Evolutionary conservation across 2,113 vertebrate species (phyloP).

Genomic region (Siphamia tubifer): DNA sequence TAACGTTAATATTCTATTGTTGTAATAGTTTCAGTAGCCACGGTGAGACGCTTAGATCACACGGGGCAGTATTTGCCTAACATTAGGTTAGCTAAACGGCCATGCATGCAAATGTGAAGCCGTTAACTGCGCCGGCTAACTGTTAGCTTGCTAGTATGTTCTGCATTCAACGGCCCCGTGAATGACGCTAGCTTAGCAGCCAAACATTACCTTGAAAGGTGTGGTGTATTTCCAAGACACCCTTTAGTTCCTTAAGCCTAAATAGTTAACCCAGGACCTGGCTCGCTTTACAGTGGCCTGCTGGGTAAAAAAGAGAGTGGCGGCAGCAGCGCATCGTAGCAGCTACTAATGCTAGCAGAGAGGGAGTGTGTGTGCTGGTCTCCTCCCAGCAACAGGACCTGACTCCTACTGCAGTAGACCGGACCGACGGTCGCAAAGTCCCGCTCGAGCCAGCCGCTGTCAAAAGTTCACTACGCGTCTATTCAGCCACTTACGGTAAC

Average conservation of each 20-base stretch:
- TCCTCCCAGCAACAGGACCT: slow-evolving; percentile 74
- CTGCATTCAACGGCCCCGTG: slow-evolving; percentile 32
- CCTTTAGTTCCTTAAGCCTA: slow-evolving; percentile 15
- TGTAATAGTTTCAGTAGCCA: neutral
- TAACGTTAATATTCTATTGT: neutral
- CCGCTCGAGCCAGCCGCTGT: no score
- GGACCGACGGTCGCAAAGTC: no score
- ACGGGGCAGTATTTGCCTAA: neutral
- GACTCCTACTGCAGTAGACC: no score
- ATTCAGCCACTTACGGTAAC: no score
- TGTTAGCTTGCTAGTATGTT: slow-evolving; percentile 34
- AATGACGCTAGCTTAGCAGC: slow-evolving; percentile 41
- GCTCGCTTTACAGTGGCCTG: slow-evolving; percentile 22
- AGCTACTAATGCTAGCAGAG: slow-evolving; percentile 59
- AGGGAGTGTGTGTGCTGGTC: slow-evolving; percentile 54
- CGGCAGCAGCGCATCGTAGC: slow-evolving; percentile 66
- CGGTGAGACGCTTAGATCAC: neutral
- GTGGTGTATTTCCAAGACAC: slow-evolving; percentile 48
- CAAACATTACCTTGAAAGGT: slow-evolving; percentile 72
- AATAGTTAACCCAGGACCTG: slow-evolving; percentile 45
- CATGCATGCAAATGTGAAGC: slow-evolving; percentile 11
- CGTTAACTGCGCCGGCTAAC: slow-evolving; percentile 31
- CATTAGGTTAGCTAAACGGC: neutral
- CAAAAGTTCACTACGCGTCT: no score
- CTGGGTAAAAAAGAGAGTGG: slow-evolving; percentile 36